Base-by-base conservation (phyloP, 2,888 invertebrate species). In the Laspeyria flexula region DNA sequence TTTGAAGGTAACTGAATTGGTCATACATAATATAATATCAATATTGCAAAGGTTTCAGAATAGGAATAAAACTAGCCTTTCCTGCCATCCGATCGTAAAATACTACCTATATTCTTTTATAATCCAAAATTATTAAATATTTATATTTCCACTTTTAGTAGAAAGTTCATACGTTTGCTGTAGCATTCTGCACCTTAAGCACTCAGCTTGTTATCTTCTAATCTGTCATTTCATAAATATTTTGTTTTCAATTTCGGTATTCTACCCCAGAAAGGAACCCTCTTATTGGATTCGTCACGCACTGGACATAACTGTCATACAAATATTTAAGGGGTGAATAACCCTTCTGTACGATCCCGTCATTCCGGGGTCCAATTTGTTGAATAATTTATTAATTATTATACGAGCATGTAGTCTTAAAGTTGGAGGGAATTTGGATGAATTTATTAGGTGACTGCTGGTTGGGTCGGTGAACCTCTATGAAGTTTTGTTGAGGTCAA, bases 221-320 rank as follows among this genome's bases (percentile, higher is more conserved):
- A 33, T 46, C 16, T 33, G 25, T 23, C 25, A 54, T 57, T 49
- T 40, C 51, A 64, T 64, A 54, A 64, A 64, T 65, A 65, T 65
- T 64, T 68, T 57, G 44, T 55, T 41, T 56, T 49, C 60, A 52
- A 57, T 65, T 64, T 65, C 48, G 25, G 31, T 33, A 30, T 45
- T 50, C 41, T 41, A 41, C 45, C 43, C 43, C 30, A 39, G n/a
- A 33, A 33, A 34, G 33, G 18, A 49, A 46, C 57, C 68, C 57
- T 55, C 43, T 50, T 65, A 55, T 65, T 65, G 65, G 50, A 61
- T 65, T 57, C 61, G 60, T 68, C 61, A 66, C 69, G 58, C 58
- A 47, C 50, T 55, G 46, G 65, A 61, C 65, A 54, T 65, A 66
- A 60, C 60, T 65, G 64, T 68, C 69, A 65, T 55, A 57, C 49